These are phyloP conservation scores for Dynastes maya DNA, from an alignment of 2,888 invertebrate genomes.

Conservation along the genomic window DNA sequence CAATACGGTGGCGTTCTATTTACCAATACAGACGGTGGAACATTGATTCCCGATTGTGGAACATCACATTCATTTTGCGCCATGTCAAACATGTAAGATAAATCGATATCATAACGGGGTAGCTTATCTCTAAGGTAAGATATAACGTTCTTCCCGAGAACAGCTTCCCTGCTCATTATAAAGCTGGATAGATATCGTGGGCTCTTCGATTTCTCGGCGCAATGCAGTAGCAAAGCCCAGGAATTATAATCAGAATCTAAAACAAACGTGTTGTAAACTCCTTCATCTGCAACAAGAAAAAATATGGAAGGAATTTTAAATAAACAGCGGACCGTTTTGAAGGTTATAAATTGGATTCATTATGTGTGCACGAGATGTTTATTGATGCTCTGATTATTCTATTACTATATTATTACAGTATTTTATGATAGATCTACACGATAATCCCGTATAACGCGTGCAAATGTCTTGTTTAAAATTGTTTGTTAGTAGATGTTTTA, in stretches of 20 bases:
- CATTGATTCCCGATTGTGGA: slow-evolving; percentile 66
- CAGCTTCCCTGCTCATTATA: slow-evolving; percentile 79
- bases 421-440: background rate
- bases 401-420: slow-evolving; percentile 1
- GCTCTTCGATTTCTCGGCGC: slow-evolving; percentile 87
- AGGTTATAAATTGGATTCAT: slow-evolving; percentile 11
- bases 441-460: background rate
- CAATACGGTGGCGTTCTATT: slow-evolving; percentile 60
- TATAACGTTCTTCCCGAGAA: slow-evolving; percentile 79
- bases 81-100: slow-evolving; percentile 89
- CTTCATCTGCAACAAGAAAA: slow-evolving; percentile 79
- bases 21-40: slow-evolving; percentile 62
- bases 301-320: slow-evolving; percentile 1
- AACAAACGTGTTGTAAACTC: slow-evolving; percentile 90
- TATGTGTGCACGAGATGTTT: slow-evolving; percentile 1
- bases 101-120: slow-evolving; percentile 87
- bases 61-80: slow-evolving; percentile 79
- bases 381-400: slow-evolving; percentile 33
- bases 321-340: background rate
- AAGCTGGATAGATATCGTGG: slow-evolving; percentile 88
- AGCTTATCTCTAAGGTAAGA: slow-evolving; percentile 85
- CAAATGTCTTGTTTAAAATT: background rate
- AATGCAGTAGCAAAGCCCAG: slow-evolving; percentile 88
- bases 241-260: slow-evolving; percentile 88
- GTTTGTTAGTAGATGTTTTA: background rate